Base-by-base conservation (phyloP, 2,888 invertebrate genomes). In the Theretra japonica region DNA sequence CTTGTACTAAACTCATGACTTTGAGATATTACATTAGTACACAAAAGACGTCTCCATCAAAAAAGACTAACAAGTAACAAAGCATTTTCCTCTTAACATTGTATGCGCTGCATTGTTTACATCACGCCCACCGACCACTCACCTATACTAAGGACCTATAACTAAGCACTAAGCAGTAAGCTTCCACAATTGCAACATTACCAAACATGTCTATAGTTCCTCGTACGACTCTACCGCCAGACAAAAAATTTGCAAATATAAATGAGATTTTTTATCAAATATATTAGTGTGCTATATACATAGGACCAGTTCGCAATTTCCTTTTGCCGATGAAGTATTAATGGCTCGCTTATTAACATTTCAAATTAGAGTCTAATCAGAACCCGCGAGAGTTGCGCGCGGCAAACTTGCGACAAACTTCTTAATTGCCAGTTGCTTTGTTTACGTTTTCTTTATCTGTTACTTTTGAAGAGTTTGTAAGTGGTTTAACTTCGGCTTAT, bases 281-380 rank as follows among this genome's bases (percentile, higher is more conserved):
- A 15, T 50, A 50, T 62, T 70, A 28, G 28, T 62, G 70, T 68
- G 58, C 21, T 30, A 69, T 30, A 50, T 60, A 53, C 60, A 50
- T 72, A 50, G 25, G 17, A 65, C 65, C 65, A 48, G 68, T 62
- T 60, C 28, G 68, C 68, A 56, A 60, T 60, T 60, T 53, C 50
- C 71, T 71, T 71, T 68, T 33, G 56, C 50, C 60, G 48, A 2
- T 70, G 30, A 60, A 69, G 30, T 69, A 72, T 60, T 69, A 53
- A 72, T 69, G 5, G 56, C 60, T 69, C 58, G 56, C 60, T 69
- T 50, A 72, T 72, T 72, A 69, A 72, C 72, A 72, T 72, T 72
- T 72, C 72, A 56, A 72, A 72, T 72, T 21, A 30, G 72, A 72
- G 53, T 69, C 59, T 69, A 60, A 72, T 69, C 33, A 50, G 72